Percentiles rank a stretch among this genome's conserved stretches.
Evolutionary conservation across 2,113 vertebrate genomes (phyloP).

Genomic region (Galemys pyrenaicus): DNA sequence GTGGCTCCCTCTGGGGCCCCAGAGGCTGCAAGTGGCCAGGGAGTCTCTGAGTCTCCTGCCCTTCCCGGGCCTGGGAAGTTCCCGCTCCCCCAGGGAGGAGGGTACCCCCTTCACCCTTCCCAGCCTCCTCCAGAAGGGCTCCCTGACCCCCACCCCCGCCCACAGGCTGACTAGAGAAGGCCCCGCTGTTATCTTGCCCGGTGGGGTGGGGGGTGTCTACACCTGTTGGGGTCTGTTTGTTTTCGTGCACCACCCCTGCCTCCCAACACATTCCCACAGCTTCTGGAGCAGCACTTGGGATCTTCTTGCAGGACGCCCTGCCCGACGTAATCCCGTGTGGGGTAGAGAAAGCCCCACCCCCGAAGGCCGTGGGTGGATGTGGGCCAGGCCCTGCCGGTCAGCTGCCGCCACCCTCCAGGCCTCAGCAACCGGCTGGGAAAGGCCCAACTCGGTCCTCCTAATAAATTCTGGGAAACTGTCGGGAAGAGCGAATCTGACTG

Average conservation of each 20-base stretch:
- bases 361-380: neutral
- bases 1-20: no score
- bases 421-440: neutral
- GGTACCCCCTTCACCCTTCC: neutral
- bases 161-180: neutral
- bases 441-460: neutral
- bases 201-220: neutral
- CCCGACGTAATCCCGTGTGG: neutral
- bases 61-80: neutral
- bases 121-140: neutral
- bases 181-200: neutral
- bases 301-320: neutral
- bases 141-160: neutral
- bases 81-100: no score
- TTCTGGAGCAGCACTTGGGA: neutral
- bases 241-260: no score
- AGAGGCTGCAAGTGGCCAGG: no score
- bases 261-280: accelerated
- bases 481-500: neutral
- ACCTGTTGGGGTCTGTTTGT: no score
- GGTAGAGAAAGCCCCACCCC: neutral
- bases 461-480: neutral
- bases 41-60: no score
- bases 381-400: neutral
- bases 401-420: neutral